Base-by-base conservation (phyloP, 2,113 vertebrate genomes). In the Takifugu flavidus region DNA sequence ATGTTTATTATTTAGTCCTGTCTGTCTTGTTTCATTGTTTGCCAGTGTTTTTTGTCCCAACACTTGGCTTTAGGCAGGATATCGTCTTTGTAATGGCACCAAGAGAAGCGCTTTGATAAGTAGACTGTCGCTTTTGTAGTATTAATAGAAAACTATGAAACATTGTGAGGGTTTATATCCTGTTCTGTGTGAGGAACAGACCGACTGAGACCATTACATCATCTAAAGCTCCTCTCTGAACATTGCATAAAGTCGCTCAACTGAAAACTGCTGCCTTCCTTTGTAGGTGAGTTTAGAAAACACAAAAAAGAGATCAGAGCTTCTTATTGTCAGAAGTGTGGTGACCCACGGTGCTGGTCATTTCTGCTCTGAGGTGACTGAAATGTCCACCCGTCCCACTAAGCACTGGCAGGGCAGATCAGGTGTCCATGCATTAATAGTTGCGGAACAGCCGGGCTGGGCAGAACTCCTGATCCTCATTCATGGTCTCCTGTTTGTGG, bases 1-100 rank as follows among this genome's bases (percentile, higher is more conserved):
- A 0, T 80, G 85, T 87, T 88, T 88, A 70, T 84, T 86, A 51
- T 87, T 72, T 25, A 34, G 53, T 64, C 59, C 59, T 67, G 34
- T 55, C 49, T 25, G 59, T 58, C 79, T 82, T 56, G 45, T 74
- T 80, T 76, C 77, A 89, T 86, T 89, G 85, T 87, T 84, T 78
- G 47, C 49, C 66, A 7, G 26, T 62, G 78, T 79, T 58, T 65
- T 69, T 64, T 47, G 42, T 55, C 56, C 29, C 50, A 20, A 74
- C 68, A 63, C 67, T 70, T 64, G 55, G 67, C 70, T 65, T 60
- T 5, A 14, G 57, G 27, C 80, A 80, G 83, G 87, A 83, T 77
- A 77, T 82, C 59, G 67, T 68, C 68, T 82, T 81, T 82, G 79
- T 85, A 73, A 65, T 7, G 10, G 25, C 44, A 25, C 25, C 60